Percentiles rank a stretch among this genome's conserved stretches.
Evolutionary conservation across 2,113 vertebrate species (phyloP).

Genomic region (Urocolius indicus): DNA sequence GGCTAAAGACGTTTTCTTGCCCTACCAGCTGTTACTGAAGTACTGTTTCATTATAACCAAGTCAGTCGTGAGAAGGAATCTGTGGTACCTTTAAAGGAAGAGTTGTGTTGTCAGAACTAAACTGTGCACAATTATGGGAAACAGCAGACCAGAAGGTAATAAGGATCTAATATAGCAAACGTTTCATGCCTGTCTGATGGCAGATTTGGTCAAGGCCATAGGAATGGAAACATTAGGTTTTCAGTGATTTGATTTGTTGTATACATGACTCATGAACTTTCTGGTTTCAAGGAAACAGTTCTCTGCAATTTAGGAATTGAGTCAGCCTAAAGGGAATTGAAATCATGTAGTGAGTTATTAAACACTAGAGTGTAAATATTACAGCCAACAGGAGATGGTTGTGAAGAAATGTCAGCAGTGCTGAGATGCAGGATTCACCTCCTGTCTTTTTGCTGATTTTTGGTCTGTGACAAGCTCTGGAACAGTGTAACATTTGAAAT

Average conservation of each 20-base stretch:
- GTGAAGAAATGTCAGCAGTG: background rate
- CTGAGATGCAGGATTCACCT: background rate
- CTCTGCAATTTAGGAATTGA: slow-evolving; percentile 49
- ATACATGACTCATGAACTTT: slow-evolving; percentile 32
- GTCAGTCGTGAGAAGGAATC: background rate
- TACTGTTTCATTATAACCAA: background rate
- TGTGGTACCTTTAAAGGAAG: background rate
- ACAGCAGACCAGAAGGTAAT: background rate
- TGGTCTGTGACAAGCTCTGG: background rate
- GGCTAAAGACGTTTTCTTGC: background rate
- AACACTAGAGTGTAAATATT: background rate
- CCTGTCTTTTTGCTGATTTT: background rate
- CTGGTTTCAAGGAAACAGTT: slow-evolving; percentile 42
- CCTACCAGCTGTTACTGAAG: background rate
- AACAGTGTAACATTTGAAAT: background rate
- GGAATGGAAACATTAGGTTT: background rate
- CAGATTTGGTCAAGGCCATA: background rate
- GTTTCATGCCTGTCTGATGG: background rate
- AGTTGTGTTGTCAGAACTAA: background rate
- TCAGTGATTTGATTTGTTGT: slow-evolving; percentile 15
- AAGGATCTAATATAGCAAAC: background rate
- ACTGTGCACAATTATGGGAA: background rate
- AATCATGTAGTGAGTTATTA: slow-evolving; percentile 3
- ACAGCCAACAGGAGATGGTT: background rate
- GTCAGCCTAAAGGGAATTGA: slow-evolving; percentile 42